Conservation (phyloP, 2,888 invertebrate genomes). For the Latrodectus hesperus region DNA sequence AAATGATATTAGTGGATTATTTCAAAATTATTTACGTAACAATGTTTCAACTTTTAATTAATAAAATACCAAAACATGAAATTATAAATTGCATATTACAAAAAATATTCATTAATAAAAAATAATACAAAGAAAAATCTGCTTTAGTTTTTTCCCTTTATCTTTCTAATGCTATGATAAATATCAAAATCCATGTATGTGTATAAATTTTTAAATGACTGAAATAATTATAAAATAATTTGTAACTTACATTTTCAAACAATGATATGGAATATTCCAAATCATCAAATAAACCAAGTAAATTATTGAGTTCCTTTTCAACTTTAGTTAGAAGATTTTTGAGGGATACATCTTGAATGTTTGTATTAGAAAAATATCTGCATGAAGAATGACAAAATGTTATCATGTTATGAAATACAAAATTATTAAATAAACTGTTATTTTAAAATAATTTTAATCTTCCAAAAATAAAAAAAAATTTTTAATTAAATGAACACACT, state of each 20-base stretch:
- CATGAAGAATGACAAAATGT: background rate
- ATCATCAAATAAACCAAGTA: conserved; percentile 34
- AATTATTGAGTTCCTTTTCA: conserved; percentile 25
- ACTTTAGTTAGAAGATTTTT: conserved; percentile 1
- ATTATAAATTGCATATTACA: too few species aligned
- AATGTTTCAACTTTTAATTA: too few species aligned
- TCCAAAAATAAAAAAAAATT: too few species aligned
- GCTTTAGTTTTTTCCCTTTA: too few species aligned
- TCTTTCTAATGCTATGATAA: too few species aligned
- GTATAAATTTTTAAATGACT: background rate
- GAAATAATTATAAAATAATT: background rate
- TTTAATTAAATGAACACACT: too few species aligned
- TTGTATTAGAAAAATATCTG: background rate
- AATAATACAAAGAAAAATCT: too few species aligned
- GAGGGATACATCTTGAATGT: conserved; percentile 21
- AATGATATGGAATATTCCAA: conserved; percentile 49
- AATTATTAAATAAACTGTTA: background rate
- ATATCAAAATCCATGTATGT: background rate
- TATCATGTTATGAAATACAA: background rate
- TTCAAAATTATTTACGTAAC: too few species aligned
- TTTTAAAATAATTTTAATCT: background rate
- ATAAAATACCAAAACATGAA: too few species aligned
- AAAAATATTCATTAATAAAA: too few species aligned
- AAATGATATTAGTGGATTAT: too few species aligned
- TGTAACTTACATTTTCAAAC: conserved; percentile 50